phyloP scores from a whole-genome alignment of 2,113 vertebrate species.

The Sclerurus mexicanus region DNA sequence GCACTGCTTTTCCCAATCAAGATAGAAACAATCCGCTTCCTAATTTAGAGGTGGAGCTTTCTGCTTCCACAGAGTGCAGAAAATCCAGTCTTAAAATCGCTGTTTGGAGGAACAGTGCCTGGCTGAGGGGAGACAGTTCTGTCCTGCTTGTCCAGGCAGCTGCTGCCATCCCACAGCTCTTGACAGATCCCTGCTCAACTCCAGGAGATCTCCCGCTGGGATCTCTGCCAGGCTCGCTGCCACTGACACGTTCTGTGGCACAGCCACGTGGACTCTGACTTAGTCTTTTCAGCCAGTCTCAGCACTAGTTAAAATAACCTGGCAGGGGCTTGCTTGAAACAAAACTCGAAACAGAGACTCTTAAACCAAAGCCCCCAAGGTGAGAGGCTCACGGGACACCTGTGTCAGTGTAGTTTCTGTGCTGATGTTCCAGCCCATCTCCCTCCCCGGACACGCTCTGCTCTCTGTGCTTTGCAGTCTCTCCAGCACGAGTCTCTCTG shows the following conservation, averaged over 20 bases:
- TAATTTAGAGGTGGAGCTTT: background rate
- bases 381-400: background rate
- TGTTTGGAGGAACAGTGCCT: background rate
- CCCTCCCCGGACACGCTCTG: background rate
- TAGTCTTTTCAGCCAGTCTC: background rate
- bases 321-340: background rate
- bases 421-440: background rate
- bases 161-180: background rate
- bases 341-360: background rate
- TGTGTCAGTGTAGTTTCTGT: too few species aligned
- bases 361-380: background rate
- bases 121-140: background rate
- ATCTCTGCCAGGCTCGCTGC: background rate
- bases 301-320: background rate
- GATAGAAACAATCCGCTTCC: background rate
- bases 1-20: accelerated
- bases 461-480: background rate
- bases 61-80: background rate
- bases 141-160: background rate
- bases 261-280: background rate
- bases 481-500: slow-evolving; percentile 26
- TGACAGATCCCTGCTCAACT: background rate
- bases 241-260: accelerated
- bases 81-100: background rate
- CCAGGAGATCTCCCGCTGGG: accelerated